Conservation (phyloP, 2,113 vertebrate genomes). For the Ptychochromis oligacanthus region DNA sequence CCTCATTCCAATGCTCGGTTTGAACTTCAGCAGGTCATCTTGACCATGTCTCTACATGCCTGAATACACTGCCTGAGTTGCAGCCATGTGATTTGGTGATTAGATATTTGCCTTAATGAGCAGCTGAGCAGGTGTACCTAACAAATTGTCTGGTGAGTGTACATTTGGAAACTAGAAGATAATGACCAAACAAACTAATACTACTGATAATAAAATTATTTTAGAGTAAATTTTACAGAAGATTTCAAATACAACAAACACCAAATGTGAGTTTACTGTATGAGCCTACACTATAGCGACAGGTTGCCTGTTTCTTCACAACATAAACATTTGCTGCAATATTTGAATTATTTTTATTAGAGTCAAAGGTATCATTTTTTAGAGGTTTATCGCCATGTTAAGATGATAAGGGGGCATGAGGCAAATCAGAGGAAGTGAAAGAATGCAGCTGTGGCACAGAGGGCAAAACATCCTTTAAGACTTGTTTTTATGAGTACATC, state of each 20-base stretch:
- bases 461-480: conserved; percentile 30
- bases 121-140: not conserved
- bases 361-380: conserved; percentile 31
- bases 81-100: not conserved
- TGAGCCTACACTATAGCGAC: not conserved
- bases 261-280: conserved; percentile 8
- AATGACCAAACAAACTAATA: not conserved
- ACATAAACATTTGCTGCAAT: conserved; percentile 12
- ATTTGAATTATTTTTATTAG: conserved; percentile 45
- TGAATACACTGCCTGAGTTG: too few species aligned
- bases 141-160: not conserved
- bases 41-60: too few species aligned
- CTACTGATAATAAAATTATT: not conserved
- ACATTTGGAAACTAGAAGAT: not conserved
- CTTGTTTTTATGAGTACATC: conserved; percentile 44
- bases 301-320: not conserved
- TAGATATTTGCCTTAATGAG: not conserved
- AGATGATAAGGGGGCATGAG: conserved; percentile 29
- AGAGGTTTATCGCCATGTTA: conserved; percentile 39
- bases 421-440: conserved; percentile 23
- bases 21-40: too few species aligned
- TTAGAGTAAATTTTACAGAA: too few species aligned
- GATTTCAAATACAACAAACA: not conserved
- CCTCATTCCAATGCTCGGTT: too few species aligned
- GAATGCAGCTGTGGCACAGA: not conserved